These are phyloP conservation scores for Drosophila rubida DNA, from an alignment of 2,888 invertebrate species.

Conservation along the genomic window DNA sequence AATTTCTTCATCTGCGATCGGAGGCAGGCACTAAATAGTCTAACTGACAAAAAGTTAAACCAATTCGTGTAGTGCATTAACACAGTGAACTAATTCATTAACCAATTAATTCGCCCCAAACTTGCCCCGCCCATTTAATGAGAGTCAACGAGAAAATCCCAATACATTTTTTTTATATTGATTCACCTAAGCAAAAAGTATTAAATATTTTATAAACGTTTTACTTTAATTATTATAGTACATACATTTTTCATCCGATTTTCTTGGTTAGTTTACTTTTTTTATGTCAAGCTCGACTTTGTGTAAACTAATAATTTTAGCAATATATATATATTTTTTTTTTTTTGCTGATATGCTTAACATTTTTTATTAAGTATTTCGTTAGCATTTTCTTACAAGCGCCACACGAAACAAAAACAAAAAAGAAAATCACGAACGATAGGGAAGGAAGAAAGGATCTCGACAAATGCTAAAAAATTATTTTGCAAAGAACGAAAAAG, in stretches of 20 bases:
- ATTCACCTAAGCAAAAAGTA: conserved; percentile 63
- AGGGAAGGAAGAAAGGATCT: conserved; percentile 55
- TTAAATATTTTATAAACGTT: conserved; percentile 62
- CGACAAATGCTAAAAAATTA: conserved; percentile 59
- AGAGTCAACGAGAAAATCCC: conserved; percentile 26
- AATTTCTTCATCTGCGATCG: neutral
- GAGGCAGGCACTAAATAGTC: conserved; percentile 45
- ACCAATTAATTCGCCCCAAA: conserved; percentile 28
- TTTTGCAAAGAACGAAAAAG: conserved; percentile 34
- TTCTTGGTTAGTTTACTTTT: conserved; percentile 12
- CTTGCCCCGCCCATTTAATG: conserved; percentile 45
- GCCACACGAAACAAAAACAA: conserved; percentile 48
- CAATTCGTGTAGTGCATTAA: conserved; percentile 38
- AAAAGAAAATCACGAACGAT: neutral
- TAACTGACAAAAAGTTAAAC: conserved; percentile 54
- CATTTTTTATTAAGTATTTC: conserved; percentile 27
- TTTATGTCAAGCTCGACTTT: conserved; percentile 38
- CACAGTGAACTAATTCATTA: conserved; percentile 9
- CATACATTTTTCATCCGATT: conserved; percentile 20
- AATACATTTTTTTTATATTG: conserved; percentile 12
- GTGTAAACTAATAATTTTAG: conserved; percentile 31
- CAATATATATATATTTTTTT: too few species aligned
- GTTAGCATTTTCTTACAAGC: conserved; percentile 48
- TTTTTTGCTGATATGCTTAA: conserved; percentile 10
- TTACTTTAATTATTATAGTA: conserved; percentile 23